Conservation (phyloP, 2,113 vertebrate species). For the Zosterops hypoxanthus region DNA sequence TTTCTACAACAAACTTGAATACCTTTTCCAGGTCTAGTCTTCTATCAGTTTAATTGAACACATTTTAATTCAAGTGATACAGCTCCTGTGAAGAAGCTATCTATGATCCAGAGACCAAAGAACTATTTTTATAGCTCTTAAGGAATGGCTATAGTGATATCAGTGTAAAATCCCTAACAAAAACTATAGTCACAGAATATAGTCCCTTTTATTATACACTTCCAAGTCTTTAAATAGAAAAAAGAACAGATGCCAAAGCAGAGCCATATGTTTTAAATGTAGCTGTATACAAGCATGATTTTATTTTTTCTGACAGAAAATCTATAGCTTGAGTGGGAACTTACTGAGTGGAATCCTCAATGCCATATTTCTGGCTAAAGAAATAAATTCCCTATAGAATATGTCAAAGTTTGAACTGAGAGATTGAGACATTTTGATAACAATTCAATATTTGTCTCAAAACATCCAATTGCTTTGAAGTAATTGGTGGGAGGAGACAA, state of each 20-base stretch:
- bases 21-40: background rate
- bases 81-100: background rate
- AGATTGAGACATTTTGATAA: constrained; percentile 62
- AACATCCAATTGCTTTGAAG: constrained; percentile 39
- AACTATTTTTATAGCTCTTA: background rate
- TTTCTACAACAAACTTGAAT: background rate
- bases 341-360: constrained; percentile 72
- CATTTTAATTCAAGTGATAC: background rate
- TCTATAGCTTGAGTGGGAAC: constrained; percentile 67
- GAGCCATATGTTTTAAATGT: constrained; percentile 75
- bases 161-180: constrained; percentile 22
- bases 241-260: constrained; percentile 66
- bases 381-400: constrained; percentile 36
- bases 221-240: constrained; percentile 57
- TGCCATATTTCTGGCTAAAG: constrained; percentile 60
- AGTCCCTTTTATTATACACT: constrained; percentile 16
- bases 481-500: constrained; percentile 52
- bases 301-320: constrained; percentile 74
- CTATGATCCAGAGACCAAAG: background rate
- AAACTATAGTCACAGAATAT: constrained; percentile 8
- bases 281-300: constrained; percentile 44
- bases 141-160: background rate
- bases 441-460: constrained; percentile 50
- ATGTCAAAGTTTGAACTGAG: constrained; percentile 44
- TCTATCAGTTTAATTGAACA: background rate